phyloP scores from a whole-genome alignment of 2,797 vertebrate genomes.

The Microcaecilia unicolor region DNA sequence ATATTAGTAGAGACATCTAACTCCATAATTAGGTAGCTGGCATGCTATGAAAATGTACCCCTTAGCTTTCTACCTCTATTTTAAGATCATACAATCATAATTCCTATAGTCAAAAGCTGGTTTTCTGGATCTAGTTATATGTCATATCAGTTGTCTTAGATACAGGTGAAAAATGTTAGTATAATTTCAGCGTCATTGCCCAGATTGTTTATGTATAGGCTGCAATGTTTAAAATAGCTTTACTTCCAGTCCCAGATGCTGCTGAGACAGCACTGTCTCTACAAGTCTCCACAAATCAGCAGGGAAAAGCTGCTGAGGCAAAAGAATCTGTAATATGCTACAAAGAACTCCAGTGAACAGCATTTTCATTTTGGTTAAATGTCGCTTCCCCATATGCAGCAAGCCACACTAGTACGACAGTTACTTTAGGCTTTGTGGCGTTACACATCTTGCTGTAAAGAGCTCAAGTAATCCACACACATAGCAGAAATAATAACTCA shows the following conservation, averaged over 20 bases:
- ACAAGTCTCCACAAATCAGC: slow-evolving; percentile 26
- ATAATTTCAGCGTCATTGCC: slow-evolving; percentile 33
- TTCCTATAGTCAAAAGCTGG: no score
- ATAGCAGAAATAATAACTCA: no score
- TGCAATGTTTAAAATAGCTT: slow-evolving; percentile 33
- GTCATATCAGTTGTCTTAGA: slow-evolving; percentile 6
- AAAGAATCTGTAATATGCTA: slow-evolving; percentile 35
- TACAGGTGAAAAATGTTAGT: slow-evolving; percentile 29
- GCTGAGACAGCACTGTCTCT: slow-evolving; percentile 35
- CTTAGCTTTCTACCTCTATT: no score
- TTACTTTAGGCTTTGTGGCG: background rate
- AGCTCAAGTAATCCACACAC: no score
- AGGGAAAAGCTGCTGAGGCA: slow-evolving; percentile 38
- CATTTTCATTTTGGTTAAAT: slow-evolving; percentile 14
- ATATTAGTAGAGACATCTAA: no score
- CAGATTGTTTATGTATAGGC: slow-evolving; percentile 33
- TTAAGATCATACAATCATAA: no score
- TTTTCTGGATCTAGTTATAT: no score
- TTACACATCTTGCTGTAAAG: background rate
- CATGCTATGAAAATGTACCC: no score
- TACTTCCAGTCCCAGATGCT: slow-evolving; percentile 30
- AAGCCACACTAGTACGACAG: no score
- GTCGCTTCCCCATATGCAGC: no score
- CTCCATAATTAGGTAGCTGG: no score
- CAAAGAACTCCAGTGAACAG: slow-evolving; percentile 2